Conservation (phyloP, 2,797 vertebrate genomes). For the Mormyrus hasselquistii region DNA sequence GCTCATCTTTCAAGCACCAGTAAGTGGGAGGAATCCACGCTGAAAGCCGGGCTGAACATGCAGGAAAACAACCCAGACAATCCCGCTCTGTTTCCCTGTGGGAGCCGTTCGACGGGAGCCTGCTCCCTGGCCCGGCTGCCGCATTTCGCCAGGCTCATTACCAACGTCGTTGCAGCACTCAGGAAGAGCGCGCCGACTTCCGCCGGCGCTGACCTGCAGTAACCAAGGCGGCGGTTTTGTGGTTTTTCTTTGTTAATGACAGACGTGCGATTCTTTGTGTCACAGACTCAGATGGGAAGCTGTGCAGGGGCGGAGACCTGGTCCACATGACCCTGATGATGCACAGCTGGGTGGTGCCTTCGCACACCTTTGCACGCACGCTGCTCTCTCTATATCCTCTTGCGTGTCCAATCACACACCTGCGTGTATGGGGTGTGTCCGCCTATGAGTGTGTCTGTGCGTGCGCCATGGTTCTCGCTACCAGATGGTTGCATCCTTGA, state of each 20-base stretch:
- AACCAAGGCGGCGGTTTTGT: background rate
- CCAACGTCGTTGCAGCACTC: background rate
- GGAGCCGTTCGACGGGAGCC: background rate
- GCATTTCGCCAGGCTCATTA: background rate
- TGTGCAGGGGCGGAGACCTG: constrained; percentile 62
- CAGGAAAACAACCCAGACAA: background rate
- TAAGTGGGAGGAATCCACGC: constrained; percentile 3
- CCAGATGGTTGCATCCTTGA: constrained; percentile 45
- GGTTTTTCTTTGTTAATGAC: background rate
- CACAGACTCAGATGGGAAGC: constrained; percentile 70
- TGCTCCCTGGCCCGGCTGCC: background rate
- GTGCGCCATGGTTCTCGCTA: background rate
- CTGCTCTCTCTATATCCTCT: constrained; percentile 82
- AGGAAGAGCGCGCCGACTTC: background rate
- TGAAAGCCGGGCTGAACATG: background rate
- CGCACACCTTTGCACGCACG: constrained; percentile 68
- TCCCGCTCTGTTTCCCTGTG: constrained; percentile 14
- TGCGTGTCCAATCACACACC: background rate
- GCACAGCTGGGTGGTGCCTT: constrained; percentile 85
- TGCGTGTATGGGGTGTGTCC: background rate
- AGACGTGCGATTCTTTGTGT: background rate
- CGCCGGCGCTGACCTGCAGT: background rate
- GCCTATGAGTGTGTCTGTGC: background rate
- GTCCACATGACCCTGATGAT: constrained; percentile 85
- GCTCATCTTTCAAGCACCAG: background rate